A percentile compares a stretch with the other conserved stretches of the same genome.
These are phyloP conservation scores for Epinephelus malabaricus DNA, from an alignment of 2,797 vertebrate genomes.

Conservation along the genomic window DNA sequence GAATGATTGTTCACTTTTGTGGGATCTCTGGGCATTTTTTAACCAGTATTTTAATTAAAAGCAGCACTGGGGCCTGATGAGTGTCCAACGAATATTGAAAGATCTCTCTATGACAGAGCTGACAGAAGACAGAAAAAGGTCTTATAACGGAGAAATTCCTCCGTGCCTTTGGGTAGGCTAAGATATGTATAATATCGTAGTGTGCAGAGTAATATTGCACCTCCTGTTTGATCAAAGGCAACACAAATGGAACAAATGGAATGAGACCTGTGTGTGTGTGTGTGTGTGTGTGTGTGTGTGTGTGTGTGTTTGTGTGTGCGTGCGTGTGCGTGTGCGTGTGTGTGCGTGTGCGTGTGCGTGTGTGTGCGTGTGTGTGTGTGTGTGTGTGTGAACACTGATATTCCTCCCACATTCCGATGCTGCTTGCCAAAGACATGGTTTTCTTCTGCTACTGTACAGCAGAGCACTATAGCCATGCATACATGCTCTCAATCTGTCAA, in stretches of 20 bases:
- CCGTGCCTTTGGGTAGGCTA: neutral
- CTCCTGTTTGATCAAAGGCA: constrained; percentile 58
- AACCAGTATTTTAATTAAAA: neutral
- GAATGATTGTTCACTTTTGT: neutral
- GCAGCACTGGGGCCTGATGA: neutral
- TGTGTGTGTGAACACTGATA: constrained; percentile 21
- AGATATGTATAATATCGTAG: constrained; percentile 22
- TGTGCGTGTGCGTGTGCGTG: constrained; percentile 13
- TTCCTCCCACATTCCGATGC: constrained; percentile 54
- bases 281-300: constrained; percentile 16
- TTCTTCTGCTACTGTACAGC: constrained; percentile 39
- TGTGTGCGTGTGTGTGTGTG: neutral
- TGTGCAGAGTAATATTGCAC: constrained; percentile 29
- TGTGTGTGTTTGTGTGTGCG: neutral
- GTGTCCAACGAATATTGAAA: neutral
- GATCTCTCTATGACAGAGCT: neutral
- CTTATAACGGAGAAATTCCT: constrained; percentile 10
- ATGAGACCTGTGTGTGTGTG: constrained; percentile 14
- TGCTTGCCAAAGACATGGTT: constrained; percentile 51
- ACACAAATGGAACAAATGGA: constrained; percentile 39
- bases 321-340: constrained; percentile 11
- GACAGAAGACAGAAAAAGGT: neutral
- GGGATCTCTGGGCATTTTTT: neutral
- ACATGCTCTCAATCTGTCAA: constrained; percentile 73
- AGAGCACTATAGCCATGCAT: constrained; percentile 40